phyloP scores from a whole-genome alignment of 2,797 vertebrate species.

The Enteromius argenteus region DNA sequence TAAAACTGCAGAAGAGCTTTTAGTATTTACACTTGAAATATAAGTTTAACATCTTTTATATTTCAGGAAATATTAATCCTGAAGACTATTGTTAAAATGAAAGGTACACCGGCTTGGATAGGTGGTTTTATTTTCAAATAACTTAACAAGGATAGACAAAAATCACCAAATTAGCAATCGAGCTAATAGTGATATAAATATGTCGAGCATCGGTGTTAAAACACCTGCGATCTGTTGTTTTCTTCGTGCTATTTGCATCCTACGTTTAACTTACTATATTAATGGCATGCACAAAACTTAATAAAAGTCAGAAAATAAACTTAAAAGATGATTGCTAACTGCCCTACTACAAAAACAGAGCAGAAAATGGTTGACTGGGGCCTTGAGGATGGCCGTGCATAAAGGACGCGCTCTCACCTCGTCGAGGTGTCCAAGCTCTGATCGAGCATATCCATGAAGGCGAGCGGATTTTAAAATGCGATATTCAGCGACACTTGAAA shows the following conservation, averaged over 20 bases:
- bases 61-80: too few relatives aligned
- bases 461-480: conserved; percentile 68
- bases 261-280: neutral
- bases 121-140: neutral
- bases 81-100: neutral
- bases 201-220: neutral
- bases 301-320: conserved; percentile 19
- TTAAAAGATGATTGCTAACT: conserved; percentile 39
- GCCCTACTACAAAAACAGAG: conserved; percentile 33
- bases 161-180: conserved; percentile 37
- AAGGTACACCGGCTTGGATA: neutral
- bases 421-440: conserved; percentile 89
- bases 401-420: conserved; percentile 82
- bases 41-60: neutral
- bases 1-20: conserved; percentile 33
- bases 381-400: conserved; percentile 64
- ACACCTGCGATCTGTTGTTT: neutral
- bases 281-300: conserved; percentile 35
- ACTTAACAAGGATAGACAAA: neutral
- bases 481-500: conserved; percentile 77
- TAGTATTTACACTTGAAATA: neutral
- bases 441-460: conserved; percentile 92
- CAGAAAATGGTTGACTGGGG: conserved; percentile 66
- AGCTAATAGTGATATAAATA: conserved; percentile 47
- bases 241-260: neutral